These are phyloP conservation scores for Myotis pilosus DNA, from an alignment of 2,797 vertebrate genomes.

Conservation along the genomic window DNA sequence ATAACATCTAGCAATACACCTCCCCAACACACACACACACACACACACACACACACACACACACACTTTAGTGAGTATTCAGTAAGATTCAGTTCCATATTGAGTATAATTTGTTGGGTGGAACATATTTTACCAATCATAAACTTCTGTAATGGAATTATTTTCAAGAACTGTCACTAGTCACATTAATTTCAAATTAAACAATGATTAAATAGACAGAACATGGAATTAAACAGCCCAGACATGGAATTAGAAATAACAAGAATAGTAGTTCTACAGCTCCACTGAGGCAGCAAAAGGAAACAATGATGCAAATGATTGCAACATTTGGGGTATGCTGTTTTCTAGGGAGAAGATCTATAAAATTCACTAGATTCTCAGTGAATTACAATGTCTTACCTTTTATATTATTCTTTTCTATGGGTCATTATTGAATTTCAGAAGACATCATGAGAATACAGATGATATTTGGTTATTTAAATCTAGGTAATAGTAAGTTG, in stretches of 20 bases:
- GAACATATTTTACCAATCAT: conserved; percentile 66
- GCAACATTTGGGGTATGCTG: background rate
- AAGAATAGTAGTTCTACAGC: background rate
- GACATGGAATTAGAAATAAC: background rate
- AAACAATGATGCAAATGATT: background rate
- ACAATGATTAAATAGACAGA: conserved; percentile 47
- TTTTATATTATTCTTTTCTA: background rate
- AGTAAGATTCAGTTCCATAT: conserved; percentile 34
- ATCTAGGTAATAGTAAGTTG: background rate
- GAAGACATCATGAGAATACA: background rate
- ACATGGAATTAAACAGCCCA: background rate
- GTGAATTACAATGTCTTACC: background rate
- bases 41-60: background rate
- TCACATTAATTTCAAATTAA: conserved; percentile 49
- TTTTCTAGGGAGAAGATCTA: background rate
- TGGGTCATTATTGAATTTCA: conserved; percentile 14
- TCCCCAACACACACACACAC: background rate
- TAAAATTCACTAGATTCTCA: background rate
- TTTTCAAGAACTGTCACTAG: conserved; percentile 47
- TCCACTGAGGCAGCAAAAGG: background rate
- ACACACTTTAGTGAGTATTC: conserved; percentile 29
- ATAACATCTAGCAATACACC: background rate
- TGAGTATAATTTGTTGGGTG: conserved; percentile 36
- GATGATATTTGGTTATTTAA: background rate
- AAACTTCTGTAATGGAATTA: conserved; percentile 58